Percentiles rank a stretch among this genome's conserved stretches.
Evolutionary conservation across 2,888 invertebrate genomes (phyloP).

Genomic region (Brachypterus glaber): DNA sequence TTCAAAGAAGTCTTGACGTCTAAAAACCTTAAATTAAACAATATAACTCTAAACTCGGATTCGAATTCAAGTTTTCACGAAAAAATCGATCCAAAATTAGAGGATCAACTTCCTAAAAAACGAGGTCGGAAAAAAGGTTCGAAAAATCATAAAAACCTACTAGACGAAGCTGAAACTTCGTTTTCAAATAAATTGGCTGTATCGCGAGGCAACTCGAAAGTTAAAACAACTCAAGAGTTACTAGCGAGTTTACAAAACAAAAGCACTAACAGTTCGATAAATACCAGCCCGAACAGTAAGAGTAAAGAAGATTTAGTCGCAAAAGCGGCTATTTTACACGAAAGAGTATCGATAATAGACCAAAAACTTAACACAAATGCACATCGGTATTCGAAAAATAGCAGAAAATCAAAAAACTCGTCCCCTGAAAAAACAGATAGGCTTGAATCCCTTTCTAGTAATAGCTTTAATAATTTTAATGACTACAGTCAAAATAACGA

Average conservation of each 20-base stretch:
- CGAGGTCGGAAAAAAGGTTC: slow-evolving; percentile 52
- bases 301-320: slow-evolving; percentile 37
- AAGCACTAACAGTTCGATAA: slow-evolving; percentile 15
- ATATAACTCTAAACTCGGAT: slow-evolving; percentile 40
- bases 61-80: slow-evolving; percentile 46
- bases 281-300: slow-evolving; percentile 13
- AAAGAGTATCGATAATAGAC: slow-evolving; percentile 37
- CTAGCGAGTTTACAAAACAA: slow-evolving; percentile 61
- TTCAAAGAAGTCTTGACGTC: too few relatives aligned
- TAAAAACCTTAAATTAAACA: too few relatives aligned
- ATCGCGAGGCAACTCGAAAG: slow-evolving; percentile 47
- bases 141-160: slow-evolving; percentile 44
- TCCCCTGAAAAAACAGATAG: slow-evolving; percentile 5
- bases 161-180: slow-evolving; percentile 47
- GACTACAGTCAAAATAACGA: slow-evolving; percentile 20
- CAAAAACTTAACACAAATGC: slow-evolving; percentile 38
- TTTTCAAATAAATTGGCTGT: slow-evolving; percentile 50
- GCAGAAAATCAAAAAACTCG: slow-evolving; percentile 30
- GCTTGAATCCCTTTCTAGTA: too few relatives aligned
- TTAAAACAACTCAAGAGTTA: slow-evolving; percentile 73
- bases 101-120: slow-evolving; percentile 44
- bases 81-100: slow-evolving; percentile 34
- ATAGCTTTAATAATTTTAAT: slow-evolving; percentile 19
- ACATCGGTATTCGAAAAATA: too few relatives aligned
- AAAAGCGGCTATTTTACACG: slow-evolving; percentile 38